Conservation (phyloP, 2,113 vertebrate genomes). For the Lasiurus borealis region DNA sequence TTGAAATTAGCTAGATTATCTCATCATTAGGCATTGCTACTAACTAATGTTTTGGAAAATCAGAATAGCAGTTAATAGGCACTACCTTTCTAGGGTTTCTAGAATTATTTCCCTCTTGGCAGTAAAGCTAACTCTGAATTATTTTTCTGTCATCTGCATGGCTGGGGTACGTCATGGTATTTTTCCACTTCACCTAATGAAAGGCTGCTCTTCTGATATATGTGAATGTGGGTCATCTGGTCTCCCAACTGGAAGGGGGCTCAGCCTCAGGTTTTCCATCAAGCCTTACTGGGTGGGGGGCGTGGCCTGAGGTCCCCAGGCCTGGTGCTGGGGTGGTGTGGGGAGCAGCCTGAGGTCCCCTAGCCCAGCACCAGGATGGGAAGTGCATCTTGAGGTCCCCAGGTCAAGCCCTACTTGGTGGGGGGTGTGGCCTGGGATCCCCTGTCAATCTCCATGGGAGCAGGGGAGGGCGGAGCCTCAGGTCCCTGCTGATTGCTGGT, state of each 20-base stretch:
- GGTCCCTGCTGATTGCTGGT: too few relatives aligned
- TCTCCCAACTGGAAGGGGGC: not conserved
- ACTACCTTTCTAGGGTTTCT: slow-evolving; percentile 43
- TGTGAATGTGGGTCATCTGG: not conserved
- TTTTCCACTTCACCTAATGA: not conserved
- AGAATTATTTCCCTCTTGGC: not conserved
- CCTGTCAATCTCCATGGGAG: too few relatives aligned
- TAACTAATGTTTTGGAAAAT: slow-evolving; percentile 79
- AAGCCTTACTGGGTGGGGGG: too few relatives aligned
- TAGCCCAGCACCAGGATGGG: too few relatives aligned
- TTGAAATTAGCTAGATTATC: slow-evolving; percentile 73
- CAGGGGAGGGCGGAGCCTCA: too few relatives aligned
- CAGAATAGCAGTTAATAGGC: slow-evolving; percentile 38
- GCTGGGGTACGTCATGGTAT: not conserved
- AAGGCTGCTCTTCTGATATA: not conserved
- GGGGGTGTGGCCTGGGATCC: too few relatives aligned
- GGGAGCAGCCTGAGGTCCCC: too few relatives aligned
- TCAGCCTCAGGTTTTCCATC: too few relatives aligned
- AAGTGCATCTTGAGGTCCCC: too few relatives aligned
- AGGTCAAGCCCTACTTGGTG: too few relatives aligned
- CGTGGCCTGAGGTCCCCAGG: too few relatives aligned
- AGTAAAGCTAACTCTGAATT: not conserved
- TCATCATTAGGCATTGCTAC: slow-evolving; percentile 66
- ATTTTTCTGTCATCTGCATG: not conserved
- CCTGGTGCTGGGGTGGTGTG: too few relatives aligned